These are phyloP conservation scores for Lucilia cuprina DNA, from an alignment of 1,140 invertebrate genomes.

Conservation along the genomic window DNA sequence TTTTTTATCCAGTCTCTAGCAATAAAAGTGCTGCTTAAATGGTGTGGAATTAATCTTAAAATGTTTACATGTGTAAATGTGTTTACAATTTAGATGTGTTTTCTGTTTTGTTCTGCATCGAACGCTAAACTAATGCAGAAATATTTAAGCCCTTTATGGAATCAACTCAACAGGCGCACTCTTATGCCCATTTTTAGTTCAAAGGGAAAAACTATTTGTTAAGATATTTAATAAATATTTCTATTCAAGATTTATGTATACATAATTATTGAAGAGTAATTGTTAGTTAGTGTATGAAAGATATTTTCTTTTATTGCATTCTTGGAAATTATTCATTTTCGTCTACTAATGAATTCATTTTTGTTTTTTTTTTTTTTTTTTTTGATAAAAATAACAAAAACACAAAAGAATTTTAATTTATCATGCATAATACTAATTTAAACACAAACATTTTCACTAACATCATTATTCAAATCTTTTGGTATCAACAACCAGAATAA, in stretches of 20 bases:
- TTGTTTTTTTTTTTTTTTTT: background rate
- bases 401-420: conserved; percentile 29
- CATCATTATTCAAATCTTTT: conserved; percentile 27
- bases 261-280: too few relatives aligned
- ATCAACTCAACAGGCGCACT: too few relatives aligned
- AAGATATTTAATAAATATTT: too few relatives aligned
- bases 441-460: conserved; percentile 24
- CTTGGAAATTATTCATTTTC: background rate
- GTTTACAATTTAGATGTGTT: background rate
- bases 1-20: background rate
- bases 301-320: background rate
- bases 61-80: background rate
- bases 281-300: too few relatives aligned
- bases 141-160: too few relatives aligned
- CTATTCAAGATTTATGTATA: too few relatives aligned
- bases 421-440: conserved; percentile 24
- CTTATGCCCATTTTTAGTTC: background rate
- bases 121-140: background rate
- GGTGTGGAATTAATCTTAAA: background rate
- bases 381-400: background rate
- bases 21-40: background rate
- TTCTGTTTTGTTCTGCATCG: background rate
- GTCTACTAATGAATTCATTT: background rate
- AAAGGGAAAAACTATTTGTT: background rate
- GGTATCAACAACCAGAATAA: background rate